These are phyloP conservation scores for Plagodis pulveraria DNA, from an alignment of 2,888 invertebrate species.

Conservation along the genomic window DNA sequence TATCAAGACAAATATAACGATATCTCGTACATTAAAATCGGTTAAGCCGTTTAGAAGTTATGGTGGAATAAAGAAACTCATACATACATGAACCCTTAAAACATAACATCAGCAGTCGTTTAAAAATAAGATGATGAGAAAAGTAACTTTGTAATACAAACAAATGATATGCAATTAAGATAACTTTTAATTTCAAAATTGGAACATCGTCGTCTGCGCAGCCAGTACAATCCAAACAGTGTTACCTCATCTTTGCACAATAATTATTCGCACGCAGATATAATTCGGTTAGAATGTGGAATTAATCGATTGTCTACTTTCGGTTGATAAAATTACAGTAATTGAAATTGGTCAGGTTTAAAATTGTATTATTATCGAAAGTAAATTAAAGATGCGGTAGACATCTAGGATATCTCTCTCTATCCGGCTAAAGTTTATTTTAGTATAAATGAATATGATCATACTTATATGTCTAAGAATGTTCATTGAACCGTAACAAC, in stretches of 20 bases:
- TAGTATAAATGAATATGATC: too few species aligned
- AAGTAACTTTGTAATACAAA: too few species aligned
- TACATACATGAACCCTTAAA: too few species aligned
- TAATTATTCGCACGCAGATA: constrained; percentile 70
- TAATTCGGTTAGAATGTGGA: constrained; percentile 47
- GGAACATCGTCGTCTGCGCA: constrained; percentile 48
- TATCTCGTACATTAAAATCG: too few species aligned
- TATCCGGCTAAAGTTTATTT: not conserved
- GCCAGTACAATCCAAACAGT: constrained; percentile 63
- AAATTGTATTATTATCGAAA: not conserved
- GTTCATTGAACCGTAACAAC: too few species aligned
- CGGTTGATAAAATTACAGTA: constrained; percentile 17
- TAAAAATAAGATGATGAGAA: not conserved
- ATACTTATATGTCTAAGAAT: too few species aligned
- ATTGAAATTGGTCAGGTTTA: constrained; percentile 3
- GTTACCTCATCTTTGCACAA: constrained; percentile 69
- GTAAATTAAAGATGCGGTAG: not conserved
- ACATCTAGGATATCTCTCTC: too few species aligned
- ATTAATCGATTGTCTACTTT: constrained; percentile 42
- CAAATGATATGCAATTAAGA: constrained; percentile 26
- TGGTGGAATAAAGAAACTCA: too few species aligned
- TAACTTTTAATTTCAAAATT: constrained; percentile 59
- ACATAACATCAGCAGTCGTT: too few species aligned
- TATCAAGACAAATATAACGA: too few species aligned
- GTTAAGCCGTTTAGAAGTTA: too few species aligned